Base-by-base conservation (phyloP, 1,140 invertebrate genomes). In the Drosophila persimilis region DNA sequence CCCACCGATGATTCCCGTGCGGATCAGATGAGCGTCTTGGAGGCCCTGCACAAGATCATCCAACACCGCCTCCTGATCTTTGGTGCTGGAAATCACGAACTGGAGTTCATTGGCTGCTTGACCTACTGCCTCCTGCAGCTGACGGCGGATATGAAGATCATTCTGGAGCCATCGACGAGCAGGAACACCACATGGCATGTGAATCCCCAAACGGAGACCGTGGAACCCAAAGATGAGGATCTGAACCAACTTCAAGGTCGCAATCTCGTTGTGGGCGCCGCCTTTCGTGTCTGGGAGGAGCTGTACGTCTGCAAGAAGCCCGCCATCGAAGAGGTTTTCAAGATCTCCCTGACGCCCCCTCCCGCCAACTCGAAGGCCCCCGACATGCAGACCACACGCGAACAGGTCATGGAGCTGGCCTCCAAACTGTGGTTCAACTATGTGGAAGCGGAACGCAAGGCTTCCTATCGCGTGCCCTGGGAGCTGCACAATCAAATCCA, bases 231-330 rank as follows among this genome's bases (percentile, higher is more conserved):
- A 46, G 95, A 97, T 67, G 95, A 96, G 59, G 93, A 94, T 71
- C 93, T 97, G 31, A 96, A 95, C 46, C 94, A 96, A 62, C 93
- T 96, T 77, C 96, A 97, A 93, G 94, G 94, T 55, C 95, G 96
- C 56, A 97, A 97, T 92, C 92, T 98, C 39, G 97, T 99, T 92
- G 95, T 96, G 2, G 95, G 95, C 11, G 98, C 98, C 13, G 98
- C 98, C 0, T 95, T 95, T 41, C 94, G 97, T 72, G 97, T 99
- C 0, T 99, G 98, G 98, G 97, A 99, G 81, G 98, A 99, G 92
- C 92, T 99, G 6, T 99, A 99, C 90, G 95, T 97, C 2, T 97
- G 95, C 80, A 99, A 99, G 90, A 99, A 99, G 92, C 97, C 97
- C 0, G 97, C 98, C 2, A 97, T 97, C 56, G 96, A 98, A 88